Conservation (phyloP, 2,113 vertebrate species). For the Anthoscopus minutus region DNA sequence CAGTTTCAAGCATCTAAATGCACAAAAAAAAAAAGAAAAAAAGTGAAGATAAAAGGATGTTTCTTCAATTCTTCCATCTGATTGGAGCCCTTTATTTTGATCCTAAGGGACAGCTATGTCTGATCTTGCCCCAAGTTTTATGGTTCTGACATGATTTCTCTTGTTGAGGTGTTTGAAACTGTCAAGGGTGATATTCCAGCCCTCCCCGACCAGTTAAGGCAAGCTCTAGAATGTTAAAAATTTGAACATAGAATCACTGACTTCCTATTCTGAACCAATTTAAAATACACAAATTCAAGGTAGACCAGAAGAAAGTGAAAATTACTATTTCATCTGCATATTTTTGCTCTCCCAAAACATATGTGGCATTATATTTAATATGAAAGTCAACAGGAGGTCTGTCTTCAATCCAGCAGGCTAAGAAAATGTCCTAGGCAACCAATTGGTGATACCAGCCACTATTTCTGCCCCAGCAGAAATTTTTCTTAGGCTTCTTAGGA, state of each 20-base stretch:
- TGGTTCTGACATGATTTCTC: neutral
- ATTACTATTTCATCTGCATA: neutral
- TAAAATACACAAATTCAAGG: neutral
- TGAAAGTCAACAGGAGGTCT: neutral
- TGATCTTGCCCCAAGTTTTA: neutral
- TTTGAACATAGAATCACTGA: neutral
- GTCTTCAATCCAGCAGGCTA: neutral
- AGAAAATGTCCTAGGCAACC: neutral
- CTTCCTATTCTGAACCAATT: neutral
- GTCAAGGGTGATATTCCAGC: neutral
- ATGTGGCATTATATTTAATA: neutral
- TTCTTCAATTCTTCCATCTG: neutral
- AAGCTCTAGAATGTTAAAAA: neutral
- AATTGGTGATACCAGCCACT: neutral
- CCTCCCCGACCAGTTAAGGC: neutral
- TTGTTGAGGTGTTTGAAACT: neutral
- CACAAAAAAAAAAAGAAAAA: neutral
- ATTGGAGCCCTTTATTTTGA: neutral
- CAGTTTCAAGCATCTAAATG: constrained; percentile 2
- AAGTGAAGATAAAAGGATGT: neutral
- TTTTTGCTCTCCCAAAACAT: neutral
- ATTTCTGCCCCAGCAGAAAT: neutral
- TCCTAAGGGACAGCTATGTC: neutral
- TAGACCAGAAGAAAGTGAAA: neutral
- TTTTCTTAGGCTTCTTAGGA: neutral